Base-by-base conservation (phyloP, 2,888 invertebrate genomes). In the Cybosia mesomella region DNA sequence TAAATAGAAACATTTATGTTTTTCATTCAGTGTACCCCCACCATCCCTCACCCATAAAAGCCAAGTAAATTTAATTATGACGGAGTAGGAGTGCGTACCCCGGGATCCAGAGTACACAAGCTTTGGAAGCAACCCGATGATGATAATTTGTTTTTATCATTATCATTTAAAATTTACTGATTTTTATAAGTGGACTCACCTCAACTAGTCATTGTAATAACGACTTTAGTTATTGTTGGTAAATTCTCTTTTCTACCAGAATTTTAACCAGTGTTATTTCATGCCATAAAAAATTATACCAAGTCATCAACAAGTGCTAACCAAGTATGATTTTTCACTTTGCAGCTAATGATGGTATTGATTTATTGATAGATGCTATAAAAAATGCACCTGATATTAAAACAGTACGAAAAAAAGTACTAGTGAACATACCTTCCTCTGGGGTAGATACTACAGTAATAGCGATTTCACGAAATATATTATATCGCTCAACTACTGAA, bases 331-430 rank as follows among this genome's bases (percentile, higher is more conserved):
- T 2, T 22, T 61, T 21, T 72, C 71, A 62, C 72, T 63, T 89
- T 89, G 68, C 85, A 93, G 93, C 79, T 1, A 86, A 87, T 15
- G 93, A 94, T 67, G 93, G 92, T 0, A 91, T 93, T 65, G 93
- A 94, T 76, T 72, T 93, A 72, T 74, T 93, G 49, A 88, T 93
- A 74, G 92, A 93, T 22, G 90, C 92, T 28, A 93, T 94, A 8
- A 89, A 88, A 86, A 89, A 83, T 71, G 90, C 93, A 58, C 94
- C 94, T 22, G 89, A 92, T 66, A 88, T 93, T 1, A 91, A 91
- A 81, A 70, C 82, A 10, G 84, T 87, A 4, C 82, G 81, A 67
- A 90, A 88, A 64, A 87, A 88, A 72, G 82, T 85, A 21, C 53
- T 86, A 21, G 63, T 82, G n/a, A 71, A 79, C 18, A 58, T 65